Conservation (phyloP, 2,888 invertebrate species). For the Drosophila affinis region DNA sequence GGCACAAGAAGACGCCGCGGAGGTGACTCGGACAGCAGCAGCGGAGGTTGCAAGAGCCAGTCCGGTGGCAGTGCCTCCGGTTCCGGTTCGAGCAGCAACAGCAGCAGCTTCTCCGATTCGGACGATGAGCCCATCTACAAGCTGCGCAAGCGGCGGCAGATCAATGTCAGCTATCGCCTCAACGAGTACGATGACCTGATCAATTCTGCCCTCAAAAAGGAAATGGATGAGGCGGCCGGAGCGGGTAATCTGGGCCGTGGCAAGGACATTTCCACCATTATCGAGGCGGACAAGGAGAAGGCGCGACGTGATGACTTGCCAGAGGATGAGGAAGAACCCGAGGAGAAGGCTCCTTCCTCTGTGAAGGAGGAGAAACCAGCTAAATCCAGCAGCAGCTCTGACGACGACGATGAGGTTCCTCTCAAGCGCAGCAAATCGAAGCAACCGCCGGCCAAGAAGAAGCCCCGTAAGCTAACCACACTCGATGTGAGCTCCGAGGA, state of each 20-base stretch:
- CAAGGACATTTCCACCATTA: slow-evolving; percentile 96
- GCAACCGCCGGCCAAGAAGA: slow-evolving; percentile 84
- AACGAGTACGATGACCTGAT: slow-evolving; percentile 98
- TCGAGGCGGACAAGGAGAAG: slow-evolving; percentile 90
- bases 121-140: slow-evolving; percentile 93
- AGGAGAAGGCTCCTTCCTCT: slow-evolving; percentile 46
- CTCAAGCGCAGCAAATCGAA: slow-evolving; percentile 67
- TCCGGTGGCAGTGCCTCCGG: slow-evolving; percentile 55
- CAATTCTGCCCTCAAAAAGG: slow-evolving; percentile 92
- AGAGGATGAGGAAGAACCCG: slow-evolving; percentile 70
- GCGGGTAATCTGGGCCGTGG: slow-evolving; percentile 93
- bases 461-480: slow-evolving; percentile 90
- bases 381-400: slow-evolving; percentile 53
- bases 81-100: slow-evolving; percentile 58
- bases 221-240: slow-evolving; percentile 90
- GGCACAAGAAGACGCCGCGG: slow-evolving; percentile 68
- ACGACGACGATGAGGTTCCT: slow-evolving; percentile 82
- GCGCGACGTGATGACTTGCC: slow-evolving; percentile 64
- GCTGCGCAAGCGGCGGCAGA: slow-evolving; percentile 90
- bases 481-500: slow-evolving; percentile 91
- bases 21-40: slow-evolving; percentile 68
- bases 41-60: slow-evolving; percentile 31
- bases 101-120: slow-evolving; percentile 75
- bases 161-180: slow-evolving; percentile 92
- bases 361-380: slow-evolving; percentile 46